Base-by-base conservation (phyloP, 2,888 invertebrate species). In the Plagodis dolabraria region DNA sequence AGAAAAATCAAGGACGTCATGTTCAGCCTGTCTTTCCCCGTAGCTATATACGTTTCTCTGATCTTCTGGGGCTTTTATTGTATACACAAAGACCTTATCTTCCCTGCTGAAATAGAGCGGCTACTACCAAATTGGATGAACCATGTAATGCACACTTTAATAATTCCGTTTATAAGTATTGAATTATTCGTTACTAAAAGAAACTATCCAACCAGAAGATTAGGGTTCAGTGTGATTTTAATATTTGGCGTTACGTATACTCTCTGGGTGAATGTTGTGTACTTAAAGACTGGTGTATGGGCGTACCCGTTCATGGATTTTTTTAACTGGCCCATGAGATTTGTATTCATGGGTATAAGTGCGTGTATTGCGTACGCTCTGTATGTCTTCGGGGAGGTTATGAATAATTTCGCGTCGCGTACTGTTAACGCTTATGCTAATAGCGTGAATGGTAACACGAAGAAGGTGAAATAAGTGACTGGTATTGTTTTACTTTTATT, bases 51-150 rank as follows among this genome's bases (percentile, higher is more conserved):
- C 89, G 98, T 98, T 0, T 95, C 96, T n/a, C 70, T 95, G 0
- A 94, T 96, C 5, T 99, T 98, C 84, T 99, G 99, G 99, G 89
- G 93, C 0, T 86, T 99, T 22, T 98, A 97, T 91, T 90, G 94
- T 33, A 93, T 98, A 40, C 96, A 99, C 83, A 95, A 98, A 63
- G 97, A 97, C 72, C 88, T 98, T n/a, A 97, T 99, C 34, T 96
- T 97, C 76, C 98, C 98, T 0, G 95, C 94, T 71, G 94, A 94
- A 5, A 82, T 98, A 53, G 98, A 97, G 76, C 89, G 93, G n/a
- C 94, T 95, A 57, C 96, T 98, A 72, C 98, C 99, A 2, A 84
- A 84, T 36, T 98, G 98, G 98, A 85, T 98, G 34, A 99, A 99
- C 82, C 98, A 98, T 80, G 89, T 96, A 0, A 95, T 97, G 94